Evolutionary conservation across 2,797 vertebrate genomes (phyloP).

Genomic region (Numenius phaeopus): DNA sequence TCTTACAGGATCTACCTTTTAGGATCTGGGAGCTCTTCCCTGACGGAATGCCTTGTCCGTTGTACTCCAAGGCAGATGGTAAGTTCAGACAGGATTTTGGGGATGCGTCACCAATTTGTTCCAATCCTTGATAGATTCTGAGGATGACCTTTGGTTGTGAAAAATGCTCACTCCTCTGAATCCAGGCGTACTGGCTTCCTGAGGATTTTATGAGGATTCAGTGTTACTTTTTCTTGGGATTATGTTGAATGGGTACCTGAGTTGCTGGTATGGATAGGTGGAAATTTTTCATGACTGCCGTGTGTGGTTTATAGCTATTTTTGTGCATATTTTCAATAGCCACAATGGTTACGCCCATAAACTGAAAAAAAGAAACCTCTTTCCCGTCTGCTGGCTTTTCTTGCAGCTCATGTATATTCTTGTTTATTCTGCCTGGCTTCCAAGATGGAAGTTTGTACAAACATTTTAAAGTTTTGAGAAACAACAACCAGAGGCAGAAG

Average conservation of each 20-base stretch:
- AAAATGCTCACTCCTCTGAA: background rate
- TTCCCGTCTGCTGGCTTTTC: slow-evolving; percentile 47
- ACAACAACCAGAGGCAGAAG: slow-evolving; percentile 56
- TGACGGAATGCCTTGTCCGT: background rate
- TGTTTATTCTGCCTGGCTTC: slow-evolving; percentile 64
- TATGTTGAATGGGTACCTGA: background rate
- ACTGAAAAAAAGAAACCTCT: background rate
- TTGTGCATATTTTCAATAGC: slow-evolving; percentile 19
- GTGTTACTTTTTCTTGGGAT: background rate
- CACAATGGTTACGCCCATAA: background rate
- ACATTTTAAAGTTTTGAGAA: slow-evolving; percentile 60
- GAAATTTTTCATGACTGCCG: background rate
- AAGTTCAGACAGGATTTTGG: background rate
- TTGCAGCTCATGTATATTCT: slow-evolving; percentile 44
- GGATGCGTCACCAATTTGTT: background rate
- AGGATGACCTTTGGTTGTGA: background rate
- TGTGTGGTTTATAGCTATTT: slow-evolving; percentile 14
- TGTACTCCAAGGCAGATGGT: background rate
- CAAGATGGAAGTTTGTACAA: slow-evolving; percentile 74
- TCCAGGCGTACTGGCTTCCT: background rate
- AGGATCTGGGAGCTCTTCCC: background rate
- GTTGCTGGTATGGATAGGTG: background rate
- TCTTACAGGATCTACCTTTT: background rate
- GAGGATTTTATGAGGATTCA: background rate
- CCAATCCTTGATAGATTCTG: background rate